Conservation (phyloP, 2,888 invertebrate species). For the Cataglyphis rosenhaueri region DNA sequence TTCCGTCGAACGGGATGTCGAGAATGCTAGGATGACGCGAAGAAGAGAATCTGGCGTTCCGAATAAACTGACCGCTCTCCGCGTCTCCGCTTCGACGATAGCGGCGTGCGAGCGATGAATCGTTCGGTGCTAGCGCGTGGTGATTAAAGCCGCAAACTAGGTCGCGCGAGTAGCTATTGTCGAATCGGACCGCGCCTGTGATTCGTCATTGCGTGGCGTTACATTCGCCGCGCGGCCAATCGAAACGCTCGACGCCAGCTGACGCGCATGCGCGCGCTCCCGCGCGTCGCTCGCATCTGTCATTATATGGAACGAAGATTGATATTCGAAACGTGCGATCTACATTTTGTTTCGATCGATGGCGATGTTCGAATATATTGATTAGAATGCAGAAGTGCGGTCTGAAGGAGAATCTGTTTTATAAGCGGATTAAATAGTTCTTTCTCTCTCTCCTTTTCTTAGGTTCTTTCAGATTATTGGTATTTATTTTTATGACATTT, state of each 20-base stretch:
- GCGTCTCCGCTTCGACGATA: neutral
- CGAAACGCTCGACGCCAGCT: neutral
- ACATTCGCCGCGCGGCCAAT: slow-evolving; percentile 9
- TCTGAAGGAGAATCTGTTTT: slow-evolving; percentile 28
- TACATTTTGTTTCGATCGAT: slow-evolving; percentile 27
- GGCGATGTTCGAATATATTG: neutral
- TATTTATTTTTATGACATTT: too few relatives aligned
- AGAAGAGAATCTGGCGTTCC: neutral
- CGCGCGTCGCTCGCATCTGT: neutral
- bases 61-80: neutral
- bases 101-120: neutral
- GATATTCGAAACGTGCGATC: neutral
- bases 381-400: slow-evolving; percentile 6
- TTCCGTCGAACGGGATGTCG: neutral
- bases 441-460: too few relatives aligned
- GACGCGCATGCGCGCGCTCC: neutral
- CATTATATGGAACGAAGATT: neutral
- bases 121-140: neutral
- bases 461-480: too few relatives aligned
- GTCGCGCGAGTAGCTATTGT: neutral
- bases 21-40: neutral
- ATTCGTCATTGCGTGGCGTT: neutral
- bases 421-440: too few relatives aligned
- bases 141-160: neutral
- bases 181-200: slow-evolving; percentile 7